Percentiles rank a stretch among this genome's conserved stretches.
These are phyloP conservation scores for Pituophis catenifer DNA, from an alignment of 2,113 vertebrate genomes.

Conservation along the genomic window DNA sequence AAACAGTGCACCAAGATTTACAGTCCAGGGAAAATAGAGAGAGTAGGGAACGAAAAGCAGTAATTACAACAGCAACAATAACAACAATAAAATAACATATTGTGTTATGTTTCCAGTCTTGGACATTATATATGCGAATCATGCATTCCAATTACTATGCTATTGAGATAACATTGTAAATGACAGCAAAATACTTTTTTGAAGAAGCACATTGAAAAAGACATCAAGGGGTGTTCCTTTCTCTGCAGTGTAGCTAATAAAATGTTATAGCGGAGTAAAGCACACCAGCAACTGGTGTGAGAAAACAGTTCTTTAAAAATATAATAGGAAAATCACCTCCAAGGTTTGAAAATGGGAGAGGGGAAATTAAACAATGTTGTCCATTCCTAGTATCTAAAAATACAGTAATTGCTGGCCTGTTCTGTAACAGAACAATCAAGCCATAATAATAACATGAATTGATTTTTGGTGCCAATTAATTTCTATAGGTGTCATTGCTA, in stretches of 20 bases:
- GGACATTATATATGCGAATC: neutral
- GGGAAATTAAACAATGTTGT: neutral
- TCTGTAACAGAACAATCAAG: neutral
- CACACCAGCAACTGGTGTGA: neutral
- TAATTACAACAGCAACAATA: neutral
- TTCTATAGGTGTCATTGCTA: neutral
- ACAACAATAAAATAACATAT: neutral
- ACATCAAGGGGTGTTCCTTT: neutral
- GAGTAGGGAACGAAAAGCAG: neutral
- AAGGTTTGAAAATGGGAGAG: neutral
- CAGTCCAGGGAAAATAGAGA: neutral
- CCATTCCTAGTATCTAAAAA: neutral
- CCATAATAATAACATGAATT: neutral
- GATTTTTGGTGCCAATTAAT: neutral
- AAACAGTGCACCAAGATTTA: neutral
- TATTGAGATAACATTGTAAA: neutral
- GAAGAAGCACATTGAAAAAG: neutral
- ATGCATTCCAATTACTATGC: neutral
- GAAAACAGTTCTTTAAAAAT: neutral
- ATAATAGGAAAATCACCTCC: neutral
- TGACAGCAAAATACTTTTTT: neutral
- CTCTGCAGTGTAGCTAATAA: neutral
- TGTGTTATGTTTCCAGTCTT: neutral
- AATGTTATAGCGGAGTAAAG: neutral
- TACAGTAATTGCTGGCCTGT: neutral